Evolutionary conservation across 2,113 vertebrate genomes (phyloP), one percentile per base, ranked within the genome.

Genomic region (Struthidea cinerea): DNA sequence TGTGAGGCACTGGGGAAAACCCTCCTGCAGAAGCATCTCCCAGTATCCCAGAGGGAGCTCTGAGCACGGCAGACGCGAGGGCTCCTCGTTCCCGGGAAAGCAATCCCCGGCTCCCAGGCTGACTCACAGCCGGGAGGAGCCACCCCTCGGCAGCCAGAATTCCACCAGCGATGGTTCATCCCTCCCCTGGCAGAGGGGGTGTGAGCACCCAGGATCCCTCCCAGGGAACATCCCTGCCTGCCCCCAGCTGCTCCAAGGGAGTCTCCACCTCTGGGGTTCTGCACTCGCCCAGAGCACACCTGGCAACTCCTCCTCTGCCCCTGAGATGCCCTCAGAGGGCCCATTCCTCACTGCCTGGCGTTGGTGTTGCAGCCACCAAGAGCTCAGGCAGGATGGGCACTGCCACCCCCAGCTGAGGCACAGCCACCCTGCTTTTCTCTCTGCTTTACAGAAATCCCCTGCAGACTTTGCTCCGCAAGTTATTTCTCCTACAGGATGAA

Each of bases 161-260:
- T 15, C 22, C 5, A 3, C 2, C 8, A 4, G 5, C 41, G 49
- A 3, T 3, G 65, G 0, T 17, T 22, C 59, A 7, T 27, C 63
- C 64, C 59, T n/a, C 30, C 39, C 61, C 24, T 61, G 17, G 3
- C 35, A 28, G 37, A 39, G 59, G 8, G 26, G 59, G 11, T 30
- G 37, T 20, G 37, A 63, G 60, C 60, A 63, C 12, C 60, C 37
- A 41, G 27, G 27, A 21, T 27, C 71, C 74, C 50, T 75, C 9
- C 11, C 37, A 42, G 61, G 1, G 16, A 76, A 39, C n/a, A 18
- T 19, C 80, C 61, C 67, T 80, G 65, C 74, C 81, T 47, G 52
- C 53, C 13, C 64, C 44, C 44, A 41, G 81, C 65, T 55, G 28
- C 37, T 55, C 20, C 55, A 10, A 28, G 69, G 67, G 19, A 60